phyloP scores from a whole-genome alignment of 2,113 vertebrate species.

The Illadopsis cleaveri region DNA sequence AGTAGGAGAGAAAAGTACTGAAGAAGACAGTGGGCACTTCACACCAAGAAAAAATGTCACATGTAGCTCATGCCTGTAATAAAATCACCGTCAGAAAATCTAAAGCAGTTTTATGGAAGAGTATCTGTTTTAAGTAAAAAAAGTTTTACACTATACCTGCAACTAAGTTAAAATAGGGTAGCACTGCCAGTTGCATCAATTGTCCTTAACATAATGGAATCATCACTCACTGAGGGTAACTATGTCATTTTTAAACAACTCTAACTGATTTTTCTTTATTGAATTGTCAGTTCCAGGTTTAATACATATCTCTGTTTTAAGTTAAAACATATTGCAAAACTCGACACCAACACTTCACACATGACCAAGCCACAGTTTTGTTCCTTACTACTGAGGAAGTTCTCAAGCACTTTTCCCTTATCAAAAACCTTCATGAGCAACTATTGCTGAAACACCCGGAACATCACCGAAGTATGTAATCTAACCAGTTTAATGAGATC shows the following conservation, averaged over 20 bases:
- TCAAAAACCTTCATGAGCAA: neutral
- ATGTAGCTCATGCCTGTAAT: neutral
- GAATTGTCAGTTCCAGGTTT: neutral
- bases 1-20: neutral
- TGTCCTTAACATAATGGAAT: fast-evolving
- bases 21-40: neutral
- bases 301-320: neutral
- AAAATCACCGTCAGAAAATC: neutral
- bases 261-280: neutral
- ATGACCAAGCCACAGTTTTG: neutral
- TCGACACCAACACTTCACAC: fast-evolving
- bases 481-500: neutral
- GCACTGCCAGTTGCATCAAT: neutral
- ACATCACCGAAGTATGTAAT: neutral
- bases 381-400: neutral
- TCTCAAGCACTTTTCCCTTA: neutral
- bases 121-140: neutral
- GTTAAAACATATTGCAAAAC: neutral
- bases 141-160: neutral
- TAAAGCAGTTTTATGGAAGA: neutral
- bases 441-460: neutral
- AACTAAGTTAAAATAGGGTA: neutral
- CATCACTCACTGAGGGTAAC: neutral
- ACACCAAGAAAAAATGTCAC: neutral
- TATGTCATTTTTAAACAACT: neutral